phyloP scores from a whole-genome alignment of 2,888 invertebrate species.

The Yponomeuta plumbellus region DNA sequence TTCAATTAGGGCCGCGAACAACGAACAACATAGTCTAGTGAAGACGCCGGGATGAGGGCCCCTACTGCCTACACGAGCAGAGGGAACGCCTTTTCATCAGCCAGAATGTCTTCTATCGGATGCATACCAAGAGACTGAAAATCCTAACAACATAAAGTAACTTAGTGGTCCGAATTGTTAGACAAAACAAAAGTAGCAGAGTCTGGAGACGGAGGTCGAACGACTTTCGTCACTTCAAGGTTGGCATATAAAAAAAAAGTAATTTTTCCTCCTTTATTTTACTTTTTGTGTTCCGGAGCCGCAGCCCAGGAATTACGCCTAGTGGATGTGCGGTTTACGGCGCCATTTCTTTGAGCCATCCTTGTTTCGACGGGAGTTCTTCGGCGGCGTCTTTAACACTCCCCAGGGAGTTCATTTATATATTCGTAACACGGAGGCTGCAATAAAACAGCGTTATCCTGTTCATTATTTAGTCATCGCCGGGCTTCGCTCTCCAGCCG shows the following conservation, averaged over 20 bases:
- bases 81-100: constrained; percentile 1
- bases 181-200: constrained; percentile 3
- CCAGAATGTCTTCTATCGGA: neutral
- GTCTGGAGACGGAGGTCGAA: neutral
- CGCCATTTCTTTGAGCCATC: constrained; percentile 65
- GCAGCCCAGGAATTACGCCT: constrained; percentile 57
- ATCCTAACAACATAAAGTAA: neutral
- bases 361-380: constrained; percentile 72
- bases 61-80: neutral
- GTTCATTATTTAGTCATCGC: constrained; percentile 76
- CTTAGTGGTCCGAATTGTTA: neutral
- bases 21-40: constrained; percentile 19
- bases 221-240: constrained; percentile 8
- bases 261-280: constrained; percentile 15
- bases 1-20: constrained; percentile 25
- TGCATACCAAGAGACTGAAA: neutral
- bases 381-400: constrained; percentile 73
- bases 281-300: constrained; percentile 14
- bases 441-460: constrained; percentile 75
- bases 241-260: constrained; percentile 7
- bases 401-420: constrained; percentile 73
- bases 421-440: constrained; percentile 73
- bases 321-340: constrained; percentile 68
- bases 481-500: constrained; percentile 43
- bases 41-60: constrained; percentile 14